A percentile compares a stretch with the other conserved stretches of the same genome.
These are phyloP conservation scores for Rallus limicola DNA, from an alignment of 2,113 vertebrate genomes.

Conservation along the genomic window DNA sequence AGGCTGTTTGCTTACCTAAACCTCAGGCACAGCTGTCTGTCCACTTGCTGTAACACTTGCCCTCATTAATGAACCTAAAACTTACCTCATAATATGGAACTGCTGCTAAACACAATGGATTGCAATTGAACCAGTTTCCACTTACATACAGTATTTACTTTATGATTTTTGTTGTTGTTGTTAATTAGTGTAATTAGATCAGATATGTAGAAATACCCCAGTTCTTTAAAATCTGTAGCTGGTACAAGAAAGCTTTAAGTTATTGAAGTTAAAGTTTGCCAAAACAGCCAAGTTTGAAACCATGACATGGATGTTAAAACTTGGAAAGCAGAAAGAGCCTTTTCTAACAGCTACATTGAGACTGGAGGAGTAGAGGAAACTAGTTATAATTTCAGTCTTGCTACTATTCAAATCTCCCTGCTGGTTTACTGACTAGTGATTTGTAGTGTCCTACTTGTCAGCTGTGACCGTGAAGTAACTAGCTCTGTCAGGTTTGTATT, in stretches of 20 bases:
- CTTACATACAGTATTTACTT: neutral
- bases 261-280: neutral
- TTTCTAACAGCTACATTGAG: neutral
- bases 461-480: neutral
- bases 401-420: neutral
- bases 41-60: neutral
- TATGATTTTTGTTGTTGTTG: neutral
- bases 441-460: neutral
- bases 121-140: neutral
- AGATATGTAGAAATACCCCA: neutral
- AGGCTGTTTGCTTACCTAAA: neutral
- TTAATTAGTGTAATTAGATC: neutral
- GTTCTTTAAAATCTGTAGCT: neutral
- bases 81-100: neutral
- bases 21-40: neutral
- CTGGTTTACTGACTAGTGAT: neutral
- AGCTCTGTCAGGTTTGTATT: neutral
- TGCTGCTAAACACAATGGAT: neutral
- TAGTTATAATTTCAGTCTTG: no score
- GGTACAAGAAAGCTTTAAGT: neutral
- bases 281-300: neutral
- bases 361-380: neutral
- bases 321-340: neutral
- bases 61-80: neutral
- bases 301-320: accelerated